Conservation (phyloP, 2,113 vertebrate species). For the Dipodomys ordii region DNA sequence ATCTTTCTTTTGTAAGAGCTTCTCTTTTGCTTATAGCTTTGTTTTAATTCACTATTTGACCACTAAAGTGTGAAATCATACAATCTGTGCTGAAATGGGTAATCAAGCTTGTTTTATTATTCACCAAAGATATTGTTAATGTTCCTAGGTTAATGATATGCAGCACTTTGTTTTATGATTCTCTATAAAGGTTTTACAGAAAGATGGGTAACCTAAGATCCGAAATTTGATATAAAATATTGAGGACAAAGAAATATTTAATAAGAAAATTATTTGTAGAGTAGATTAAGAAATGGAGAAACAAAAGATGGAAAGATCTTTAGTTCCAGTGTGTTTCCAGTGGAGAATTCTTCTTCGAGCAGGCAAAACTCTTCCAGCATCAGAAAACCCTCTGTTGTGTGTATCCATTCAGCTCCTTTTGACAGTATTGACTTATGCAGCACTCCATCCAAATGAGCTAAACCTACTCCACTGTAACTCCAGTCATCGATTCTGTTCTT, state of each 20-base stretch:
- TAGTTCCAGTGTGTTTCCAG: background rate
- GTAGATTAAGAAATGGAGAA: background rate
- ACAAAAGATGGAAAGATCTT: background rate
- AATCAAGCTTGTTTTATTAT: constrained; percentile 62
- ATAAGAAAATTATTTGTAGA: background rate
- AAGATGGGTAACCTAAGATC: background rate
- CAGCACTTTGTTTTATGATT: constrained; percentile 6
- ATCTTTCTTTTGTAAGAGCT: background rate
- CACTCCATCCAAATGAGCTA: background rate
- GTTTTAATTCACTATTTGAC: constrained; percentile 62
- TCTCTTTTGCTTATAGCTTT: constrained; percentile 62
- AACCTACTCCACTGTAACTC: background rate
- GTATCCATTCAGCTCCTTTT: rapidly evolving
- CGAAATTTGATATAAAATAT: background rate
- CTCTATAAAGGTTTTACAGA: constrained; percentile 12
- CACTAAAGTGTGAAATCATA: constrained; percentile 63
- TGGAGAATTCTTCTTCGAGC: background rate
- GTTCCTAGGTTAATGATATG: constrained; percentile 53
- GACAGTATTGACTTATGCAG: background rate
- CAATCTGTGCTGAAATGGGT: constrained; percentile 47
- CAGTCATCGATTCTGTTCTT: background rate
- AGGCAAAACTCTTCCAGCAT: background rate
- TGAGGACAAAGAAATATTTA: background rate
- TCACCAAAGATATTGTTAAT: constrained; percentile 43
- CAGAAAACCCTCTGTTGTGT: background rate